Conservation (phyloP, 2,113 vertebrate species). For the Myrmophylax atrothorax region DNA sequence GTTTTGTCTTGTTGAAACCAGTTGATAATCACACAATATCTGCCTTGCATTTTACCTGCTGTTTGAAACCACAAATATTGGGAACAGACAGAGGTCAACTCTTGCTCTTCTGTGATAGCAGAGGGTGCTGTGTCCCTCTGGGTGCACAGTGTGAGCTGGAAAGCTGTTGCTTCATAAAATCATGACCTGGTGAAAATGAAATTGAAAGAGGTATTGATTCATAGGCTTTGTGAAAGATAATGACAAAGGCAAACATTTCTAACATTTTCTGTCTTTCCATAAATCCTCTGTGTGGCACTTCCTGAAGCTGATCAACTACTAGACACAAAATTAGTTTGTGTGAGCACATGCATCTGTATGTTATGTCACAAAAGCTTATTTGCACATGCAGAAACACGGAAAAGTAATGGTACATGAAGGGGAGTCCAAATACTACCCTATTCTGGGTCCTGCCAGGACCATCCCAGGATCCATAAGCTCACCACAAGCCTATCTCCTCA, state of each 20-base stretch:
- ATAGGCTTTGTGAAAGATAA: neutral
- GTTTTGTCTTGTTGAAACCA: neutral
- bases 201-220: neutral
- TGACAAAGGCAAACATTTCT: neutral
- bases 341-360: neutral
- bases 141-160: neutral
- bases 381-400: neutral
- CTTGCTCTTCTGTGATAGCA: neutral
- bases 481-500: accelerated
- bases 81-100: neutral
- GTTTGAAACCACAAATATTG: neutral
- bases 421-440: neutral
- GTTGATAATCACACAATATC: neutral
- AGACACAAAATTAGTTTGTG: neutral
- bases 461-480: neutral
- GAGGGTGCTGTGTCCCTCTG: neutral
- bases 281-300: neutral
- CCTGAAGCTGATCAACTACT: neutral
- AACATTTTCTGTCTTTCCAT: neutral
- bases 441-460: neutral
- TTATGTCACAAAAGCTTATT: neutral
- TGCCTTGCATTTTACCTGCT: neutral
- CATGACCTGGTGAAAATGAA: neutral
- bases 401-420: neutral
- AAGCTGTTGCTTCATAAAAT: neutral